Evolutionary conservation across 2,888 invertebrate genomes (phyloP), one percentile per base, ranked within the genome.

Genomic region (Halictus ligatus): DNA sequence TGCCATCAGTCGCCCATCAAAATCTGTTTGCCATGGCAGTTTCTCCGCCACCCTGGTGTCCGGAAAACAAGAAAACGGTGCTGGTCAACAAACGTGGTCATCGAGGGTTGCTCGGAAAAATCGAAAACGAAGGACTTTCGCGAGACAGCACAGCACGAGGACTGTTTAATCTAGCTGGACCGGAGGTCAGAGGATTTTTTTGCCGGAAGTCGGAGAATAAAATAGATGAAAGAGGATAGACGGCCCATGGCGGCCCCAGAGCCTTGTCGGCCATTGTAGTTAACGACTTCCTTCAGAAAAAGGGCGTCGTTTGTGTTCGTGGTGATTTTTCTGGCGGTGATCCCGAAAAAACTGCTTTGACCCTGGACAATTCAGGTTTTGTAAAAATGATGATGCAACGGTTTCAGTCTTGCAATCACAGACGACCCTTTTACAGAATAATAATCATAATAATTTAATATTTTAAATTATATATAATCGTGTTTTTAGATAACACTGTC

Each of bases 131-230:
- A 35, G 40, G 15, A n/a, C 25, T 69, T 43, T 21, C 21, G 18
- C 73, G 6, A 35, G 29, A 13, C 43, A 74, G 35, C 48, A 4
- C 3, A 25, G 73, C 76, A 25, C 1, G 1, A 15, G 73, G 3
- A 58, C 50, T 25, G 12, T 58, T 77, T 77, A 54, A 82, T 76
- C 29, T 78, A 40, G 35, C 46, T 18, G 46, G 40, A 71, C 43
- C 12, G 35, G 18, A 69, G 69, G n/a, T 13, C 43, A 4, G n/a
- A 43, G 21, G 71, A 71, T 71, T 71, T 43, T 69, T 71, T 71
- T 43, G n/a, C n/a, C 58, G 58, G 58, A 58, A 12, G 58, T 58
- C 58, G 4, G 58, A 10, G n/a, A 58, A 58, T 58, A 58, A 58
- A 58, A 58, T 21, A 58, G 58, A 58, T n/a, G n/a, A 58, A 58